phyloP scores from a whole-genome alignment of 2,113 vertebrate species.

The Engystomops pustulosus region DNA sequence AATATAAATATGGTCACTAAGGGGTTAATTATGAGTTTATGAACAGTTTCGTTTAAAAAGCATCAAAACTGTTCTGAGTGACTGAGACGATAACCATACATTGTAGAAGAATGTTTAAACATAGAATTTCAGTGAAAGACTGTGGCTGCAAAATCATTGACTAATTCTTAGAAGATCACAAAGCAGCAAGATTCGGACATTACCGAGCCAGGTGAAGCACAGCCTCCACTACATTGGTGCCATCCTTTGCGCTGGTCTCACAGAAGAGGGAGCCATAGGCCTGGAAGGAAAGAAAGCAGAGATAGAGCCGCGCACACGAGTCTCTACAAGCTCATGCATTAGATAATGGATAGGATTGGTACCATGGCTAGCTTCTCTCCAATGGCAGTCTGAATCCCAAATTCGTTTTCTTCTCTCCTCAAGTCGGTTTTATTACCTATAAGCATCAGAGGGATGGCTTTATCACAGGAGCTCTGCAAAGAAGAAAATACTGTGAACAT shows the following conservation, averaged over 20 bases:
- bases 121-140: no score
- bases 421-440: constrained; percentile 78
- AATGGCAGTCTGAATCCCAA: constrained; percentile 63
- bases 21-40: no score
- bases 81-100: no score
- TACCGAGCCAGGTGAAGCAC: constrained; percentile 75
- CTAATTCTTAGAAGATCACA: no score
- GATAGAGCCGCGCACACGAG: neutral
- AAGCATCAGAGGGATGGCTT: constrained; percentile 69
- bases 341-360: no score
- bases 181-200: no score
- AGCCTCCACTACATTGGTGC: constrained; percentile 71
- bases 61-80: no score
- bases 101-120: no score
- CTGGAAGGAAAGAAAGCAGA: constrained; percentile 61
- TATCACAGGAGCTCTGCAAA: constrained; percentile 64
- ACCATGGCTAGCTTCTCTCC: constrained; percentile 76
- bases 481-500: neutral
- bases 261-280: constrained; percentile 77
- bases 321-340: neutral
- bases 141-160: no score
- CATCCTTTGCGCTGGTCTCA: constrained; percentile 77
- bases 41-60: no score
- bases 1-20: no score
- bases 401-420: constrained; percentile 54